Evolutionary conservation across 2,888 invertebrate genomes (phyloP).

Genomic region (Stratiomys singularior): DNA sequence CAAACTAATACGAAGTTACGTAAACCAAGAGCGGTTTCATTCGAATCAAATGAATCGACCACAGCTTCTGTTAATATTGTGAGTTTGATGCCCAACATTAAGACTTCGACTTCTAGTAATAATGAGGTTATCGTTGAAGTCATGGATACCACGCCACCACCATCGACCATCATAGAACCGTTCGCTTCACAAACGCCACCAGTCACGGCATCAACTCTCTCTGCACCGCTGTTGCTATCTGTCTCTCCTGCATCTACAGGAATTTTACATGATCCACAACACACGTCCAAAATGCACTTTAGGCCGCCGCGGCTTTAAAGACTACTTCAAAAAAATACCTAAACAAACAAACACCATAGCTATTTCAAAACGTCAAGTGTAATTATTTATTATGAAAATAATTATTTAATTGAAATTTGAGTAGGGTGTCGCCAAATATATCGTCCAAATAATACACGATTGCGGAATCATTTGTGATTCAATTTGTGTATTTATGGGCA

Average conservation of each 20-base stretch:
- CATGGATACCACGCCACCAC: conserved; percentile 59
- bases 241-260: conserved; percentile 52
- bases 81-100: conserved; percentile 33
- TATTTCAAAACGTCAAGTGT: background rate
- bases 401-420: background rate
- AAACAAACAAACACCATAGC: background rate
- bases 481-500: background rate
- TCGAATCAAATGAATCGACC: conserved; percentile 54
- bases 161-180: conserved; percentile 56
- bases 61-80: conserved; percentile 47
- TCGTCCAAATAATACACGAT: background rate
- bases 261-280: conserved; percentile 50
- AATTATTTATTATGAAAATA: conserved; percentile 16
- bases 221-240: conserved; percentile 49
- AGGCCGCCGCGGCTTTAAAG: conserved; percentile 55
- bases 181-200: conserved; percentile 55
- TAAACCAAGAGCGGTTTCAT: conserved; percentile 54
- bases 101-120: conserved; percentile 42
- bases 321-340: background rate
- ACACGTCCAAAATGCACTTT: conserved; percentile 54
- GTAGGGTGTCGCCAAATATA: background rate
- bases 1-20: conserved; percentile 47
- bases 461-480: background rate
- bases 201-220: conserved; percentile 54
- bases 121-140: conserved; percentile 50